Evolutionary conservation across 2,113 vertebrate genomes (phyloP), one percentile per base, ranked within the genome.

Genomic region (Herpailurus yagouaroundi): DNA sequence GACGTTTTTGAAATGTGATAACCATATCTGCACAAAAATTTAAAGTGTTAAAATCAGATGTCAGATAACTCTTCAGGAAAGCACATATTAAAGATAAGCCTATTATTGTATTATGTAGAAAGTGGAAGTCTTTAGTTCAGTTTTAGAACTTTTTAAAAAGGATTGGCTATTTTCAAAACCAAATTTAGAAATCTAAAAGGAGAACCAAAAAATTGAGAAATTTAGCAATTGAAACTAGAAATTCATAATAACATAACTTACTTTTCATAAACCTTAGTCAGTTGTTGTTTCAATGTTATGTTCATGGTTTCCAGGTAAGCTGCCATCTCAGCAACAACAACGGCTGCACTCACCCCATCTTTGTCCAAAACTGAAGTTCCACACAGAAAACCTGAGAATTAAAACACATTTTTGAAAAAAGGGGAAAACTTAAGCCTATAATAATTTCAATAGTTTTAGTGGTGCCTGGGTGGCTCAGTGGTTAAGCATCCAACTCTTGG

Each of bases 331-430:
- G 99, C 99, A 86, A 99, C 98, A 21, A 99, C 99, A 73, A 95
- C 99, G 0, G 99, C 99, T 1, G 99, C 98, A 4, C 99, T 99
- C n/a, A 99, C 99, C 0, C 99, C 99, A 19, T 99, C 99, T 97
- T 99, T 99, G 91, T 99, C 99, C 63, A 99, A 98, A 80, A 99
- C 99, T 0, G 99, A 98, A 1, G 98, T 99, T 69, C 99, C 99
- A 79, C 99, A 99, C 98, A 99, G 99, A 97, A 99, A 99, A 2
- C 99, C 99, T 99, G 86, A 9, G 63, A 55, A 91, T 5, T 29
- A 83, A 86, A 97, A n/a, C 41, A 69, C 0, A 21, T 33, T 36
- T 89, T 76, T 97, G 76, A 96, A 91, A 93, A 88, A 68, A 68
- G 50, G 68, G 84, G 86, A 52, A 19, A 84, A 79, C 1, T 15